Evolutionary conservation across 2,888 invertebrate species (phyloP).

Genomic region (Tipula unca): DNA sequence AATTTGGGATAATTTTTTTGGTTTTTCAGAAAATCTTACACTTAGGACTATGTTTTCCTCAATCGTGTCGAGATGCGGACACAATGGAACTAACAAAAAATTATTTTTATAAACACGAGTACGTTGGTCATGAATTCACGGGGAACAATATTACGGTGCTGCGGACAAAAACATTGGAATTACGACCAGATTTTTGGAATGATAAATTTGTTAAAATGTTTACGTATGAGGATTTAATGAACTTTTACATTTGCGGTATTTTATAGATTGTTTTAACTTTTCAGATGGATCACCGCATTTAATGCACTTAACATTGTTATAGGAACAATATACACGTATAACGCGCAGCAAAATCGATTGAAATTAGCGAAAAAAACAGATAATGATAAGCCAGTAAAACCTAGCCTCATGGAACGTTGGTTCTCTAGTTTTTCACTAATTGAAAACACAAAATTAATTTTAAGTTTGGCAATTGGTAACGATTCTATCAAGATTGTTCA

Average conservation of each 20-base stretch:
- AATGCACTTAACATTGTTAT: neutral
- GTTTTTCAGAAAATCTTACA: slow-evolving; percentile 24
- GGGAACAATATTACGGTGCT: neutral
- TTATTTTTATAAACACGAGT: neutral
- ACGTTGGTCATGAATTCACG: neutral
- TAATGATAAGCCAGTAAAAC: no score
- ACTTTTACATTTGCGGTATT: no score
- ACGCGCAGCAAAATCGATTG: no score
- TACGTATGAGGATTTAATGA: neutral
- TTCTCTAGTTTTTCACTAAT: no score
- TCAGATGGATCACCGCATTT: no score
- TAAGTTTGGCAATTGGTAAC: neutral
- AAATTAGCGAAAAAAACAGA: no score
- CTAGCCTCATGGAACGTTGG: no score
- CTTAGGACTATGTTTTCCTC: slow-evolving; percentile 26
- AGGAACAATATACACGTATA: neutral
- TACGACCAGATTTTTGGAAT: neutral
- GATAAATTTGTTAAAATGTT: neutral
- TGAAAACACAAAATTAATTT: no score
- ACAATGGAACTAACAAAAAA: neutral
- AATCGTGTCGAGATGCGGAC: slow-evolving; percentile 23
- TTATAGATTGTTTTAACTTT: no score
- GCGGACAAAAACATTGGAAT: neutral
- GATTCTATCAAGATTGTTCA: neutral
- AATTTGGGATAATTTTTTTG: neutral